phyloP scores from a whole-genome alignment of 2,113 vertebrate genomes.

The Catharus minimus region DNA sequence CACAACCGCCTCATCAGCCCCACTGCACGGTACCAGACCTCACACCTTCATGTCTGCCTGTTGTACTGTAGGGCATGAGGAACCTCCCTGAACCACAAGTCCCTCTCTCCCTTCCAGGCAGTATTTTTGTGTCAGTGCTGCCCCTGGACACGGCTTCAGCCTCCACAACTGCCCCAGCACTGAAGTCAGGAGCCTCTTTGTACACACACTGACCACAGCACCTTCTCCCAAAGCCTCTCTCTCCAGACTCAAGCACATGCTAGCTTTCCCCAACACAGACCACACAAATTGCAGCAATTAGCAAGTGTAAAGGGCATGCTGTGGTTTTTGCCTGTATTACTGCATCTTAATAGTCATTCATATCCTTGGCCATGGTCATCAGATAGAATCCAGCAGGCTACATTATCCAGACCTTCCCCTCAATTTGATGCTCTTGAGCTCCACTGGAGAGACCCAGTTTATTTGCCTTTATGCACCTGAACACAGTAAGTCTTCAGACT shows the following conservation, averaged over 20 bases:
- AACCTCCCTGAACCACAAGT: background rate
- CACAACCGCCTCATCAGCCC: background rate
- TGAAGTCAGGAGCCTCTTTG: background rate
- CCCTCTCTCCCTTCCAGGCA: background rate
- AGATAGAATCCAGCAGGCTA: background rate
- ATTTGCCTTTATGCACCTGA: background rate
- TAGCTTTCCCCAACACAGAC: background rate
- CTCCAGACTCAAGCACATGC: background rate
- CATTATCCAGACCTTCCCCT: background rate
- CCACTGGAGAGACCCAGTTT: background rate
- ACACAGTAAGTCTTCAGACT: background rate
- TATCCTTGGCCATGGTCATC: background rate
- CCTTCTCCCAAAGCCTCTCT: background rate
- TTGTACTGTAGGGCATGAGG: accelerated
- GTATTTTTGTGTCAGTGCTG: background rate
- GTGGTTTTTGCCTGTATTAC: background rate
- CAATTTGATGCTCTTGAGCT: background rate
- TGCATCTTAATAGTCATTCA: background rate
- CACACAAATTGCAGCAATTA: constrained; percentile 54
- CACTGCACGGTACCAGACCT: accelerated
- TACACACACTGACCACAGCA: background rate
- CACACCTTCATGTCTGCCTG: background rate
- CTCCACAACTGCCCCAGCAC: background rate
- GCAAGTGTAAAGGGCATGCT: constrained; percentile 22
- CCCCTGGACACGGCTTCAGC: background rate